Evolutionary conservation across 2,113 vertebrate genomes (phyloP), one percentile per base, ranked within the genome.

Genomic region (Cololabis saira): DNA sequence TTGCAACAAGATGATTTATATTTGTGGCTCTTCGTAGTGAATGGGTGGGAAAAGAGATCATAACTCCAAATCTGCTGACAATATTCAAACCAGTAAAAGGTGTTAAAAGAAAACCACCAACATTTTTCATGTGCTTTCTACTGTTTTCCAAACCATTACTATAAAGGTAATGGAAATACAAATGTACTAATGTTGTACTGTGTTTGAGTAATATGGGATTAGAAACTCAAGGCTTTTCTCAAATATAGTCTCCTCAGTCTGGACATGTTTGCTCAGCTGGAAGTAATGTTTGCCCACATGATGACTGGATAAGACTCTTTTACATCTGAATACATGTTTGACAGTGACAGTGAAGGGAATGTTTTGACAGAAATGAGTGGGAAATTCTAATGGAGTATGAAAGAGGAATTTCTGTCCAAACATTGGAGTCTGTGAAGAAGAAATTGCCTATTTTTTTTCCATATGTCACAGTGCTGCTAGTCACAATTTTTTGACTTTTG

Each of bases 221-320:
- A 73, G 78, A 89, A 86, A 87, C 73, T 54, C 33, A 74, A 82
- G 54, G 67, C 18, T 54, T 72, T 69, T 84, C 74, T 81, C 76
- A 85, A 67, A 60, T 87, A 76, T 81, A 68, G 84, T 74, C 71
- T 83, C 19, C 10, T 37, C 33, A 7, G 33, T 37, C 33, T 37
- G 33, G 66, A 45, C 30, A 42, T 92, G 87, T 92, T 92, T 92
- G 76, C 78, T 89, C 90, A 92, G 91, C 90, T 93, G 90, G 78
- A 78, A 88, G 72, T 80, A 69, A 86, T 90, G 79, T 88, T 90
- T 88, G 79, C 84, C 87, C 73, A 82, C 82, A 75, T 80, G 80
- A 88, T 81, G 83, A 80, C 67, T 83, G 74, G 73, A 53, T 78
- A 76, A 85, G 82, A 66, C 75, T 81, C 86, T 87, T 91, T 86